Base-by-base conservation (phyloP, 2,888 invertebrate species). In the Orthosia gracilis region DNA sequence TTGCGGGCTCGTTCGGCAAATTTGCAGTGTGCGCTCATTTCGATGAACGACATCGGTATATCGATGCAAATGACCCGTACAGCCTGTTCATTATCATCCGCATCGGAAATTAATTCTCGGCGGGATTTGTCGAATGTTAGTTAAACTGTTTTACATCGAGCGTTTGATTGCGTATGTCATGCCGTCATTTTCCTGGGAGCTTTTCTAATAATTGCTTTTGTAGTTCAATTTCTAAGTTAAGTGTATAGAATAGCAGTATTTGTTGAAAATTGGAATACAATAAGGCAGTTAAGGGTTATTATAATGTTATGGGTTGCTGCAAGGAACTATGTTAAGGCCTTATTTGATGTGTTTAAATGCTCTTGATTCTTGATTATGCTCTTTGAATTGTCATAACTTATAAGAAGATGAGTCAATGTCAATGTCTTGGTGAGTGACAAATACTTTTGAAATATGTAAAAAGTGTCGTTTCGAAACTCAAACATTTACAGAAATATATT, bases 41-140 rank as follows among this genome's bases (percentile, higher is more conserved):
- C 86, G 82, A 87, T 89, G 89, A 91, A 91, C 89, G 89, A 89
- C 88, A 89, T 87, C 90, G 88, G 85, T 92, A 93, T 92, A 93
- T 92, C 91, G 91, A 91, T 89, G 91, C 91, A 92, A 93, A 93
- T 92, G 92, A 91, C 86, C 88, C 85, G 86, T 82, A 78, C 87
- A 77, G 88, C 79, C 87, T 86, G 91, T 92, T 94, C 94, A 94
- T 94, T 94, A 94, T 90, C 91, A 87, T 87, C 90, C 84, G 88
- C 91, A 93, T 94, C 89, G 92, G 91, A 94, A 93, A 94, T 94
- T 93, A 92, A 95, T 94, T 92, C 94, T 89, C 93, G 58, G 81
- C 83, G 90, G 90, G 89, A 81, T 84, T 84, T 76, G 87, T 81
- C 61, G 83, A 86, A 83, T 89, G 89, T 89, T 91, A 89, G 92